Evolutionary conservation across 2,113 vertebrate genomes (phyloP), one percentile per base, ranked within the genome.

Genomic region (Cichladusa arquata): DNA sequence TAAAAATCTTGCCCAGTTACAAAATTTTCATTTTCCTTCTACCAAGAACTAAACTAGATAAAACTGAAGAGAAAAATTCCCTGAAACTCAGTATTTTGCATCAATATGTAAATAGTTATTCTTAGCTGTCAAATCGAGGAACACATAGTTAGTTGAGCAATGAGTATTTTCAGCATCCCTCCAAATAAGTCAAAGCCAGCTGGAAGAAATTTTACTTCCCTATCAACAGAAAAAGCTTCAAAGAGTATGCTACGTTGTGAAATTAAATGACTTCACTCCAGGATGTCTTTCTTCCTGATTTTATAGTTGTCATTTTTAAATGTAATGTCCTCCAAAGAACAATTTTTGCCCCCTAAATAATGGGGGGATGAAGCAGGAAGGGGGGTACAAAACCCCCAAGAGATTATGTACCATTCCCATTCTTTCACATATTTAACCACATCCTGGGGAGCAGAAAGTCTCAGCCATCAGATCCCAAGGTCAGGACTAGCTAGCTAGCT

Each of bases 151-250:
- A 90, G 83, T 40, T 76, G 72, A 85, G 85, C 67, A 90, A 78
- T 20, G 79, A 86, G 56, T 90, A 93, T 92, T 92, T 96, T 88
- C 85, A 93, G 90, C 80, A 86, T 90, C 79, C 61, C 57, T 90
- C 61, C 86, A 95, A 92, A 81, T 66, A 90, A 93, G 93, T 50
- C 72, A 65, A 90, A 90, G 69, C 64, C 93, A 96, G 80, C 65
- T 96, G 90, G 92, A 92, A 96, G 90, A 95, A 84, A 93, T 94
- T 92, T 83, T 88, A 88, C 80, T 88, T 95, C 61, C 48, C 69
- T 71, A 84, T 64, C 4, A 0, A 90, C 50, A 83, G 82, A 92
- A 94, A 90, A 93, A 88, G 67, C 76, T 90, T 86, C 82, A 90
- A 80, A 80, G 53, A 73, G 76, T 34, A 58, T 48, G 51, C 47